Conservation (phyloP, 2,797 vertebrate genomes). For the Hemitrygon akajei region DNA sequence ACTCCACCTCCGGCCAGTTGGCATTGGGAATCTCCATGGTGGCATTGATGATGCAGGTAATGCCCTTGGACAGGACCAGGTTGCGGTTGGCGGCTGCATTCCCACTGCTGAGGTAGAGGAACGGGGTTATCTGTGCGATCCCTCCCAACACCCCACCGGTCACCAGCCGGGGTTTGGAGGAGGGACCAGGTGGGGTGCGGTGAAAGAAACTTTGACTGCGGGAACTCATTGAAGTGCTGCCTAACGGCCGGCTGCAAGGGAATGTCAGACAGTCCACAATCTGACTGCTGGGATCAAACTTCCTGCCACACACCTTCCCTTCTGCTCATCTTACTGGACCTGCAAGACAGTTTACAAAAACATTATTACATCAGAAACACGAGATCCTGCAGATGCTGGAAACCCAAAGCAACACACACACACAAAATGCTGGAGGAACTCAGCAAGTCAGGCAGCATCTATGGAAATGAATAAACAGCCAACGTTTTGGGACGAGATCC, state of each 20-base stretch:
- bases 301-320: neutral
- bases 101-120: slow-evolving; percentile 85
- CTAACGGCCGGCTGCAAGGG: neutral
- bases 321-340: neutral
- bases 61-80: slow-evolving; percentile 85
- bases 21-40: slow-evolving; percentile 95
- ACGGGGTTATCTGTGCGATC: slow-evolving; percentile 91
- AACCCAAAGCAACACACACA: too few relatives aligned
- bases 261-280: too few relatives aligned
- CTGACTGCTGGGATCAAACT: neutral
- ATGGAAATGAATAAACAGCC: too few relatives aligned
- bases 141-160: slow-evolving; percentile 78
- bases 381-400: too few relatives aligned
- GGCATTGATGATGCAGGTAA: slow-evolving; percentile 92
- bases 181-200: slow-evolving; percentile 59
- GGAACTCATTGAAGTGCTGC: slow-evolving; percentile 73
- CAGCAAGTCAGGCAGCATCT: too few relatives aligned
- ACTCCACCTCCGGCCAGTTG: slow-evolving; percentile 95
- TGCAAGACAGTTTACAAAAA: neutral
- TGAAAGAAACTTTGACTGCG: slow-evolving; percentile 83
- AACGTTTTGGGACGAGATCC: too few relatives aligned
- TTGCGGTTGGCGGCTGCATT: slow-evolving; percentile 90
- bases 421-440: too few relatives aligned
- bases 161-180: slow-evolving; percentile 75
- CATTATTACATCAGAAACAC: neutral